Evolutionary conservation across 2,113 vertebrate genomes (phyloP), one percentile per base, ranked within the genome.

Genomic region (Spilogale gracilis): DNA sequence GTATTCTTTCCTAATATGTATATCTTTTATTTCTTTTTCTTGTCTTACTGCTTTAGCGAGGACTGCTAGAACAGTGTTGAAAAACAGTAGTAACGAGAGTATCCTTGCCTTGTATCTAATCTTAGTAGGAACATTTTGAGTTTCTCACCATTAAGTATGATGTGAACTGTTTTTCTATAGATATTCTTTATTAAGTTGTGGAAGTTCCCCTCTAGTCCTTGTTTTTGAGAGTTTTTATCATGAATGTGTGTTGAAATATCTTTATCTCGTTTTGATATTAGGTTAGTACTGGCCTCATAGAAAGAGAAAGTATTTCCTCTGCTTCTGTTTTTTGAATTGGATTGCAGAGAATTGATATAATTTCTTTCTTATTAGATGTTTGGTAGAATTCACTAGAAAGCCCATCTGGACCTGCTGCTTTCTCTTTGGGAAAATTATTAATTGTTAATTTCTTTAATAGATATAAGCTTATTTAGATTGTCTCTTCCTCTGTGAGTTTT

Each of bases 371-470:
- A 84, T 84, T 78, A 84, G 56, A 56, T 91, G 5, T 95, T 78
- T 50, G 9, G 9, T 60, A 52, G 60, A 79, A 52, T 85, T 95
- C 32, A 95, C 8, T 32, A 95, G 6, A 79, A 32, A 80, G 50
- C 25, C 73, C 12, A 71, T 86, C 43, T 86, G 73, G 65, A 45
- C 52, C 61, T 61, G 61, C 25, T 69, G 16, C 27, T 79, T 83
- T 95, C 69, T 79, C 16, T 86, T 94, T 94, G 60, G 54, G 18
- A 52, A 82, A 88, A 21, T 84, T 88, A 58, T 93, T 93, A 78
- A 38, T 71, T 21, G 20, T 50, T 80, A n/a, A 56, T 91, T 60
- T 86, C 61, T 86, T 92, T 45, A 60, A 18, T 80, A 69, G 4
- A 25, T 90, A 76, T 54, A 73, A 43, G 5, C 85, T 74, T 89